Conservation (phyloP, 2,797 vertebrate species). For the Astyanax mexicanus region DNA sequence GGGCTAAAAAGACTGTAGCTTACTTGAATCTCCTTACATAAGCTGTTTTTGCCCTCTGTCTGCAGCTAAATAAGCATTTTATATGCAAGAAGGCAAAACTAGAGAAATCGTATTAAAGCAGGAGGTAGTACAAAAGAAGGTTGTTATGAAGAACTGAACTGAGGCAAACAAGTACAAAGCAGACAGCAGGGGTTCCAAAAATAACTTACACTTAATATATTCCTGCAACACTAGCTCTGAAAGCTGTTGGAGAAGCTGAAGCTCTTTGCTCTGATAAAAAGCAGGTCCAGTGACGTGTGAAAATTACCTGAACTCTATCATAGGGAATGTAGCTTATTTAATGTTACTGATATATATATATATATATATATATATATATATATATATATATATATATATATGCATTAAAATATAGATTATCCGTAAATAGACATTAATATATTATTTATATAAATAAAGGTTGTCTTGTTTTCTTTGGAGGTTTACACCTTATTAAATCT, state of each 20-base stretch:
- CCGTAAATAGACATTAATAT: too few relatives aligned
- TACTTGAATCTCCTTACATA: background rate
- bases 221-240: background rate
- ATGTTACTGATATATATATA: too few relatives aligned
- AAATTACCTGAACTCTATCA: background rate
- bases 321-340: background rate
- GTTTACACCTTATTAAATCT: too few relatives aligned
- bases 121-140: background rate
- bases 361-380: too few relatives aligned
- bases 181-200: background rate
- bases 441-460: too few relatives aligned
- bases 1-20: background rate
- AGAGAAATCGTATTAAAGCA: background rate
- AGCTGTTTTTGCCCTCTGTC: background rate
- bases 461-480: too few relatives aligned
- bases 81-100: background rate
- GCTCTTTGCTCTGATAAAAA: background rate
- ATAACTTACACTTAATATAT: slow-evolving; percentile 1
- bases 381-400: too few relatives aligned
- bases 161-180: background rate
- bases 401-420: too few relatives aligned
- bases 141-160: background rate
- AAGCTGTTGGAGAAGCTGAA: background rate
- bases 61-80: slow-evolving; percentile 3
- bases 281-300: background rate